Percentiles rank a stretch among this genome's conserved stretches.
phyloP scores from a whole-genome alignment of 2,797 vertebrate genomes.

The Sebastes minor region DNA sequence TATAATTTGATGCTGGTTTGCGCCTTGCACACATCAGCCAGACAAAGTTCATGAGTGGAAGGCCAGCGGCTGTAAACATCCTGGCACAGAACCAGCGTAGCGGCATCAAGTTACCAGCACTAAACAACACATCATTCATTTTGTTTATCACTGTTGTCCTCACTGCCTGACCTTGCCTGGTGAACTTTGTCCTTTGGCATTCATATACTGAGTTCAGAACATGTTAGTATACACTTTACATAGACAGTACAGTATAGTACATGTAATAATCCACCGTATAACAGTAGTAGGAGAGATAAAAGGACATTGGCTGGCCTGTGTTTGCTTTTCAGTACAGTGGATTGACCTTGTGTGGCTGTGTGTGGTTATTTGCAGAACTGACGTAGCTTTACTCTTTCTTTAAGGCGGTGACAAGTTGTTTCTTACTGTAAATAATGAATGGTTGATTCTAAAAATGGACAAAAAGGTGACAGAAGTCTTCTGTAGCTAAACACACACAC shows the following conservation, averaged over 20 bases:
- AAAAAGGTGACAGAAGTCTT: neutral
- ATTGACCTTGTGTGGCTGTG: neutral
- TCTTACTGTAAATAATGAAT: neutral
- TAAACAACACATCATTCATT: slow-evolving; percentile 43
- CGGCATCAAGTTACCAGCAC: slow-evolving; percentile 23
- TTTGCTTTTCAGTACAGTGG: neutral
- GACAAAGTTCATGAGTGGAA: neutral
- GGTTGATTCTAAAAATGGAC: neutral
- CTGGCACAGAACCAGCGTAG: neutral
- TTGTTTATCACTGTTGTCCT: slow-evolving; percentile 34
- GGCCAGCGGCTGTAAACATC: neutral
- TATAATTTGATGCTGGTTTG: neutral
- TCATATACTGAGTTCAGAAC: neutral
- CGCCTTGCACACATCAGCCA: neutral
- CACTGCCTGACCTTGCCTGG: slow-evolving; percentile 21
- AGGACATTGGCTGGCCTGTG: neutral
- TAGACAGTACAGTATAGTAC: neutral
- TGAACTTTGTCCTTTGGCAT: slow-evolving; percentile 40
- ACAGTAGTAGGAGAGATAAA: neutral
- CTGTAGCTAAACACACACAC: neutral
- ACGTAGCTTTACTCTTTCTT: neutral
- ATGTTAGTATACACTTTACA: neutral
- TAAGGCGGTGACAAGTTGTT: slow-evolving; percentile 6
- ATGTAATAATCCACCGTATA: neutral
- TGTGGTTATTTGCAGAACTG: slow-evolving; percentile 14